A percentile compares a stretch with the other conserved stretches of the same genome.
Evolutionary conservation across 2,888 invertebrate genomes (phyloP).

Genomic region (Limnephilus auricula): DNA sequence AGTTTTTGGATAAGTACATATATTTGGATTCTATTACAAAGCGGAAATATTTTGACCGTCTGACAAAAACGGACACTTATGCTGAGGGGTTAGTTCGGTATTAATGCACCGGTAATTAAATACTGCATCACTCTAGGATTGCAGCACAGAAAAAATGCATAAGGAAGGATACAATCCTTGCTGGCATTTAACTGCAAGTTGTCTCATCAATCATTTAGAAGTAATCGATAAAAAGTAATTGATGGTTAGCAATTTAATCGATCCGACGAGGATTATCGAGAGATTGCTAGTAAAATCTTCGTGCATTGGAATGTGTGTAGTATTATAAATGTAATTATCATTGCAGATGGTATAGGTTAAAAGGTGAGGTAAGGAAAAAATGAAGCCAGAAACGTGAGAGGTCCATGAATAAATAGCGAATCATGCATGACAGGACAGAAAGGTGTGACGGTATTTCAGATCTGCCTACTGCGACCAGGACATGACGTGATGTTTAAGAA

Average conservation of each 20-base stretch:
- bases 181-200: neutral
- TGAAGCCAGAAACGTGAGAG: neutral
- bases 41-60: too few relatives aligned
- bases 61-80: too few relatives aligned
- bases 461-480: neutral
- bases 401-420: neutral
- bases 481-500: neutral
- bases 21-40: too few relatives aligned
- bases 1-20: too few relatives aligned
- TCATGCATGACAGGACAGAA: neutral
- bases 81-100: neutral
- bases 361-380: neutral
- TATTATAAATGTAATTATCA: neutral
- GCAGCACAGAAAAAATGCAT: neutral
- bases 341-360: neutral
- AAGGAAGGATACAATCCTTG: neutral
- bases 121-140: neutral
- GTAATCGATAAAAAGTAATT: neutral
- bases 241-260: neutral
- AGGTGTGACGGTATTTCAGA: neutral
- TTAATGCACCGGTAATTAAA: neutral
- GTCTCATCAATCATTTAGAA: neutral
- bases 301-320: neutral
- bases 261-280: neutral
- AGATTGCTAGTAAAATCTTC: neutral